Evolutionary conservation across 1,140 invertebrate species (phyloP).

Genomic region (Samia ricini): DNA sequence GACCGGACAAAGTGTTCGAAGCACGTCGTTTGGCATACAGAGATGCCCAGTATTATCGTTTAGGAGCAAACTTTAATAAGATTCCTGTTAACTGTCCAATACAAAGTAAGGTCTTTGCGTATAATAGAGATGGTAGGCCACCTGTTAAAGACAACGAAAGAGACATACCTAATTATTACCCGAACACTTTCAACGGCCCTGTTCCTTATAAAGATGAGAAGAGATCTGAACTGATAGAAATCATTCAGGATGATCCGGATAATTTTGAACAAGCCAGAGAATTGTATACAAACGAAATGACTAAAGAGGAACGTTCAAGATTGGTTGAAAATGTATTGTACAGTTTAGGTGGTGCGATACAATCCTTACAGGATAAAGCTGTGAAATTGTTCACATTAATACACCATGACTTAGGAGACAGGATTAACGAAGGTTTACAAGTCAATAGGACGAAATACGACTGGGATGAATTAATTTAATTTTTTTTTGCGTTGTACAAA

Average conservation of each 20-base stretch:
- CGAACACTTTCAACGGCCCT: conserved; percentile 78
- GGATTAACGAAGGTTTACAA: conserved; percentile 14
- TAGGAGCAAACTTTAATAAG: conserved; percentile 92
- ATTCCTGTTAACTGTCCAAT: conserved; percentile 93
- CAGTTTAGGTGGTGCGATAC: conserved; percentile 15
- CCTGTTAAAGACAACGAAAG: conserved; percentile 79
- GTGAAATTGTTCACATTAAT: conserved; percentile 16
- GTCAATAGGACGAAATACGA: conserved; percentile 13
- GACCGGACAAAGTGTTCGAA: conserved; percentile 92
- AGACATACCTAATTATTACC: conserved; percentile 89
- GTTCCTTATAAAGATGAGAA: conserved; percentile 69
- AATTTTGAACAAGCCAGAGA: conserved; percentile 88
- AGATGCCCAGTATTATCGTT: conserved; percentile 91
- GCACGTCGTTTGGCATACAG: conserved; percentile 91
- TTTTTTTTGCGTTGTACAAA: not conserved
- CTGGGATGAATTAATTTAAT: conserved; percentile 11
- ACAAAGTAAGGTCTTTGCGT: conserved; percentile 80
- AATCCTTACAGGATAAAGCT: conserved; percentile 13
- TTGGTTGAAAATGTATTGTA: conserved; percentile 85
- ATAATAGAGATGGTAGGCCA: conserved; percentile 90
- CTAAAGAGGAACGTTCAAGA: conserved; percentile 81
- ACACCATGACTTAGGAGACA: conserved; percentile 20
- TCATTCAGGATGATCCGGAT: conserved; percentile 80
- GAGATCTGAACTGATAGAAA: conserved; percentile 59
- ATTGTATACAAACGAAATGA: conserved; percentile 89